Percentiles rank a stretch among this genome's conserved stretches.
These are phyloP conservation scores for Hestina assimilis DNA, from an alignment of 1,140 invertebrate genomes.

Conservation along the genomic window DNA sequence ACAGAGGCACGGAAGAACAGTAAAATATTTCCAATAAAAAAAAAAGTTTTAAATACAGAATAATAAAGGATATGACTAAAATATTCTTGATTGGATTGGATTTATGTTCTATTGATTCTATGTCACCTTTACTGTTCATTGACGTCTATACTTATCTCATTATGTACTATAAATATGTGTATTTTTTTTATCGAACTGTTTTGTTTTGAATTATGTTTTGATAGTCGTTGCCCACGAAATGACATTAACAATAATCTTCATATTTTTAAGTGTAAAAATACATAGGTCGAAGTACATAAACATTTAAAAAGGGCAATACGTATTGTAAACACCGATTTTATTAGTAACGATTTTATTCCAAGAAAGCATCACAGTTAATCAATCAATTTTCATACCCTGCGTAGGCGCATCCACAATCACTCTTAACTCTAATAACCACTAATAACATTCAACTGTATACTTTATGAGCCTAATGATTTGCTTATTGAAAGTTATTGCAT, in stretches of 20 bases:
- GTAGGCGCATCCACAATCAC: constrained; percentile 22
- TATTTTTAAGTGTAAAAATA: too few relatives aligned
- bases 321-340: background rate
- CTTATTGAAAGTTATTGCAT: constrained; percentile 71
- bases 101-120: background rate
- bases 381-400: constrained; percentile 13
- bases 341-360: background rate
- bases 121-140: constrained; percentile 2
- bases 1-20: too few relatives aligned
- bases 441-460: constrained; percentile 26
- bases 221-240: too few relatives aligned
- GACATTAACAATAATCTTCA: too few relatives aligned
- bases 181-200: background rate
- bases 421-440: constrained; percentile 27
- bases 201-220: too few relatives aligned
- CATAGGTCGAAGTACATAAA: too few relatives aligned
- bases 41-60: too few relatives aligned
- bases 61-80: too few relatives aligned
- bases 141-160: background rate
- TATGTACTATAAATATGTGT: background rate
- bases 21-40: too few relatives aligned
- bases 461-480: constrained; percentile 41
- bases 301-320: too few relatives aligned
- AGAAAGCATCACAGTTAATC: constrained; percentile 13
- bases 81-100: too few relatives aligned